These are phyloP conservation scores for Antheraea mylitta DNA, from an alignment of 1,140 invertebrate genomes.

Conservation along the genomic window DNA sequence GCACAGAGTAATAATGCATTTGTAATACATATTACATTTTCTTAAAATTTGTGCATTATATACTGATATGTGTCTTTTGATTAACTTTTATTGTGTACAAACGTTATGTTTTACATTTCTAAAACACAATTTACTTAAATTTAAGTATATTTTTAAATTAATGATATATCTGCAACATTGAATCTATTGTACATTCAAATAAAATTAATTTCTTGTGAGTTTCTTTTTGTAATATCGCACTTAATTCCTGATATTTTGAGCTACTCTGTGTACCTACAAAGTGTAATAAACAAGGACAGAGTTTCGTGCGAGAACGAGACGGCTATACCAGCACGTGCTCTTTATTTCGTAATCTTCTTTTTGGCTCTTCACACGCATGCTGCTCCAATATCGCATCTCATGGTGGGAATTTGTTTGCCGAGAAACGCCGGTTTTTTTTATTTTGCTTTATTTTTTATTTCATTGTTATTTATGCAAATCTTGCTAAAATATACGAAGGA, in stretches of 20 bases:
- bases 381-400: constrained; percentile 60
- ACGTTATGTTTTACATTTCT: too few relatives aligned
- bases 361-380: constrained; percentile 59
- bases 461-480: not conserved
- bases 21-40: not conserved
- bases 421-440: constrained; percentile 25
- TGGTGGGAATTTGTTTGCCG: constrained; percentile 63
- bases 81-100: too few relatives aligned
- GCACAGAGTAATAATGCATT: constrained; percentile 41
- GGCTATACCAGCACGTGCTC: constrained; percentile 58
- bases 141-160: not conserved
- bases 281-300: constrained; percentile 28
- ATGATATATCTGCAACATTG: not conserved
- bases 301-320: constrained; percentile 40
- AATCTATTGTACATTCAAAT: too few relatives aligned
- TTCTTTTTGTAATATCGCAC: not conserved
- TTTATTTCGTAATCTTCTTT: constrained; percentile 61
- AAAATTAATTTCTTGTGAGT: too few relatives aligned
- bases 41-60: not conserved
- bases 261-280: constrained; percentile 37
- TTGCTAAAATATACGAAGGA: not conserved
- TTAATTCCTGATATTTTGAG: constrained; percentile 11
- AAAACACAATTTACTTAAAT: too few relatives aligned
- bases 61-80: too few relatives aligned
- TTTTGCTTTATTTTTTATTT: constrained; percentile 29